These are phyloP conservation scores for Tachyglossus aculeatus DNA, from an alignment of 2,797 vertebrate species.

Conservation along the genomic window DNA sequence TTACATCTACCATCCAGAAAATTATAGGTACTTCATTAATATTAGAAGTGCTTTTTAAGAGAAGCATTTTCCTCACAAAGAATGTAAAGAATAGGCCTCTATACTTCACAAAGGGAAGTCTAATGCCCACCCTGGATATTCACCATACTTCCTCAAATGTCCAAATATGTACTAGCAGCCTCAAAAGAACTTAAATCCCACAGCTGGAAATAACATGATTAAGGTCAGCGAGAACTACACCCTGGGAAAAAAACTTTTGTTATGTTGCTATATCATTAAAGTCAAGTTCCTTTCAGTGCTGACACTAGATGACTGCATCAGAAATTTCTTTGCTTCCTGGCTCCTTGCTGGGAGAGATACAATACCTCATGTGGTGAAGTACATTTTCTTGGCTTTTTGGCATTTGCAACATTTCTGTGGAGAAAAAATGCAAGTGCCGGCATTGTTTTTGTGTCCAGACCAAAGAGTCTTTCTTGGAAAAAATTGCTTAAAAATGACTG, in stretches of 20 bases:
- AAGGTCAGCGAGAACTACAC: background rate
- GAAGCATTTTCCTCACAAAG: too few species aligned
- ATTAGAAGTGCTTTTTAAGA: background rate
- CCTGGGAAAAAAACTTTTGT: background rate
- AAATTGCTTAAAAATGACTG: background rate
- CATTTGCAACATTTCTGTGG: background rate
- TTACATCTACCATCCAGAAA: slow-evolving; percentile 1
- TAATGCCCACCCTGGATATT: slow-evolving; percentile 2
- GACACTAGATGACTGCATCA: background rate
- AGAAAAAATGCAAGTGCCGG: background rate
- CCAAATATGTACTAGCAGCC: slow-evolving; percentile 11
- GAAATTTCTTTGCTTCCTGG: slow-evolving; percentile 13
- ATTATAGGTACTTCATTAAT: background rate
- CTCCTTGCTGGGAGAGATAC: background rate
- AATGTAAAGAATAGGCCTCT: too few species aligned
- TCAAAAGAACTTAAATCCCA: slow-evolving; percentile 7
- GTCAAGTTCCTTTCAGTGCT: background rate
- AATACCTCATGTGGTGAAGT: slow-evolving; percentile 5
- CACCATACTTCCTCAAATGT: background rate
- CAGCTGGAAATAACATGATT: background rate
- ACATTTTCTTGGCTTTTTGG: background rate
- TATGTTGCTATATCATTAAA: background rate
- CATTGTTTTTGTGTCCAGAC: background rate
- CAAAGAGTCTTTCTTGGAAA: background rate
- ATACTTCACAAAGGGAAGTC: background rate